A percentile compares a stretch with the other conserved stretches of the same genome.
Evolutionary conservation across 2,888 invertebrate genomes (phyloP).

Genomic region (Rhamnusium bicolor): DNA sequence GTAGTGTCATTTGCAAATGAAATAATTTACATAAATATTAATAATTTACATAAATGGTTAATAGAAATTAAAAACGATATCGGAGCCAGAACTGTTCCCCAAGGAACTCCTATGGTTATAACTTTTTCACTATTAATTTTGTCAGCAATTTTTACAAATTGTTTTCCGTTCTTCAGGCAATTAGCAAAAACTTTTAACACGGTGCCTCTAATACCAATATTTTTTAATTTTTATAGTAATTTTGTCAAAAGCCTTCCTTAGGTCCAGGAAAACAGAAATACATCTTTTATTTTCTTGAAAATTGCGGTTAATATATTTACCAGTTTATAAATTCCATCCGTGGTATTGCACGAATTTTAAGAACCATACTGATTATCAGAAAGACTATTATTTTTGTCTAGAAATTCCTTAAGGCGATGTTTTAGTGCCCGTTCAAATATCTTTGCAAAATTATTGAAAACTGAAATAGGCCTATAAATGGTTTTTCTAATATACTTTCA

Average conservation of each 20-base stretch:
- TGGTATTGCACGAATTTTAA: neutral
- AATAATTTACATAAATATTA: too few species aligned
- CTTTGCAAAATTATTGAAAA: neutral
- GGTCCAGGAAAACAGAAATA: neutral
- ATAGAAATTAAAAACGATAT: too few species aligned
- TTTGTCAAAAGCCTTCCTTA: neutral
- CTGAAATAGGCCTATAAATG: too few species aligned
- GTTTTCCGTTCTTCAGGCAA: too few species aligned
- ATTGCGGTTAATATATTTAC: neutral
- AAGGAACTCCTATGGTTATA: too few species aligned
- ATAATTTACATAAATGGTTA: too few species aligned
- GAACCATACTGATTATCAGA: neutral
- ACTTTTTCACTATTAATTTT: too few species aligned
- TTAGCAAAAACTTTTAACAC: too few species aligned
- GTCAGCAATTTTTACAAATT: too few species aligned
- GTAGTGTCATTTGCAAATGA: too few species aligned
- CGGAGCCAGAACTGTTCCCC: too few species aligned
- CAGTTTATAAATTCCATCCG: neutral
- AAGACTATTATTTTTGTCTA: neutral
- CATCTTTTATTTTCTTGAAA: neutral
- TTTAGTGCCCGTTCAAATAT: neutral
- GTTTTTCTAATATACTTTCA: too few species aligned
- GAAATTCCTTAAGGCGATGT: neutral
- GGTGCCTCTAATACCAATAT: neutral
- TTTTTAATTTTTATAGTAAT: neutral